A percentile compares a stretch with the other conserved stretches of the same genome.
Conservation (phyloP, 2,113 vertebrate genomes). For the Pelobates fuscus region DNA sequence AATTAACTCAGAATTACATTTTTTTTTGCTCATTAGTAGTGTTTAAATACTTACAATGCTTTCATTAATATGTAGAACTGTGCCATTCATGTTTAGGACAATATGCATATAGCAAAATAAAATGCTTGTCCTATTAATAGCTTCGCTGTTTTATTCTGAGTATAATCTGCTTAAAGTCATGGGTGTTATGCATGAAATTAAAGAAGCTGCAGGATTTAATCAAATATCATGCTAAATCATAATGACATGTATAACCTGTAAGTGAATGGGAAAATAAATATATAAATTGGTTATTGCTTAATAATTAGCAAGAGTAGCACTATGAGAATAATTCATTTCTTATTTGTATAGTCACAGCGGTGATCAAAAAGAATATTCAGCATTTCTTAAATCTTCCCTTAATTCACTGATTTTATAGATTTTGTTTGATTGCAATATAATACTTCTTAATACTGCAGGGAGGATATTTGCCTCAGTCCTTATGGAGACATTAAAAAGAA, state of each 20-base stretch:
- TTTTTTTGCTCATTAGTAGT: not conserved
- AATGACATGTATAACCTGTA: constrained; percentile 11
- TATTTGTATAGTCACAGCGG: too few species aligned
- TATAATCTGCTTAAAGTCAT: constrained; percentile 24
- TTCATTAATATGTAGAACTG: constrained; percentile 1
- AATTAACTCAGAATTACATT: not conserved
- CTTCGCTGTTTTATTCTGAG: not conserved
- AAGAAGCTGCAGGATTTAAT: constrained; percentile 20
- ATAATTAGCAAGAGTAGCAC: constrained; percentile 1
- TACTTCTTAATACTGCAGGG: too few species aligned
- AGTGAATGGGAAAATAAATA: constrained; percentile 19
- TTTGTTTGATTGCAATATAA: too few species aligned
- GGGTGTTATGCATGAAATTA: constrained; percentile 30
- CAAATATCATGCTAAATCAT: constrained; percentile 39
- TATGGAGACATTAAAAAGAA: too few species aligned
- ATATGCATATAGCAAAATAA: not conserved
- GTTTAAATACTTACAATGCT: not conserved
- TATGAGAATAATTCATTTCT: too few species aligned
- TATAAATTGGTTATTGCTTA: constrained; percentile 23
- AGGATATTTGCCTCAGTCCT: too few species aligned
- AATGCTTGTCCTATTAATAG: not conserved
- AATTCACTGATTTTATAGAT: too few species aligned
- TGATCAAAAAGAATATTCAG: too few species aligned
- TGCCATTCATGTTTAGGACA: constrained; percentile 3
- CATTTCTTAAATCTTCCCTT: too few species aligned